Evolutionary conservation across 2,113 vertebrate species (phyloP).

Genomic region (Ictidomys tridecemlineatus): DNA sequence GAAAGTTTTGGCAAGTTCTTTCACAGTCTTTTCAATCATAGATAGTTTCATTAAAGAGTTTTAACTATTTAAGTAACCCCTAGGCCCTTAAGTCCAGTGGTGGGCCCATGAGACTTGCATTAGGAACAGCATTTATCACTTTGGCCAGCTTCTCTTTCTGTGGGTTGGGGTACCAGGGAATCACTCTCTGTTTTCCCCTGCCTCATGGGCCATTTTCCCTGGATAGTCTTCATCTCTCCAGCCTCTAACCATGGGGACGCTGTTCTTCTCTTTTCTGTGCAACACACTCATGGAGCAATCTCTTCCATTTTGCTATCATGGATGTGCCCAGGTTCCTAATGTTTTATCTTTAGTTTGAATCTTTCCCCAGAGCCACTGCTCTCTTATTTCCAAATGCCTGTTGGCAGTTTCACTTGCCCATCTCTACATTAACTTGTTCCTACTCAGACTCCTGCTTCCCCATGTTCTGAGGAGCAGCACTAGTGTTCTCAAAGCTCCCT

Average conservation of each 20-base stretch:
- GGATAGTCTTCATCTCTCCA: background rate
- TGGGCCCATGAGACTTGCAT: background rate
- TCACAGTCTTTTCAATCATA: background rate
- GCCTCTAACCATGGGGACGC: background rate
- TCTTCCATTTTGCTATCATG: background rate
- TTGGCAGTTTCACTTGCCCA: background rate
- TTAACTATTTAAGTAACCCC: background rate
- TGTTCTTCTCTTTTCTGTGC: background rate
- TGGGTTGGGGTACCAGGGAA: background rate
- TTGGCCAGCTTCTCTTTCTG: accelerated
- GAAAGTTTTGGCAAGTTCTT: background rate
- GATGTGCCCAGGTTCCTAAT: background rate
- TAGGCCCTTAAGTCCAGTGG: no score
- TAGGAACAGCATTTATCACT: background rate
- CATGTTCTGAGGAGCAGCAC: background rate
- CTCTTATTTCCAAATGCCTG: background rate
- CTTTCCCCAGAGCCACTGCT: background rate
- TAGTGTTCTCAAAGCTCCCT: background rate
- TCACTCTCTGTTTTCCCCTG: background rate
- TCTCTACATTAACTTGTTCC: background rate
- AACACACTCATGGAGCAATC: background rate
- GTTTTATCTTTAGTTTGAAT: background rate
- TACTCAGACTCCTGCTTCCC: background rate
- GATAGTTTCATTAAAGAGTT: background rate
- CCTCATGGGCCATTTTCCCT: background rate